Conservation (phyloP, 2,113 vertebrate genomes). For the Piprites chloris region DNA sequence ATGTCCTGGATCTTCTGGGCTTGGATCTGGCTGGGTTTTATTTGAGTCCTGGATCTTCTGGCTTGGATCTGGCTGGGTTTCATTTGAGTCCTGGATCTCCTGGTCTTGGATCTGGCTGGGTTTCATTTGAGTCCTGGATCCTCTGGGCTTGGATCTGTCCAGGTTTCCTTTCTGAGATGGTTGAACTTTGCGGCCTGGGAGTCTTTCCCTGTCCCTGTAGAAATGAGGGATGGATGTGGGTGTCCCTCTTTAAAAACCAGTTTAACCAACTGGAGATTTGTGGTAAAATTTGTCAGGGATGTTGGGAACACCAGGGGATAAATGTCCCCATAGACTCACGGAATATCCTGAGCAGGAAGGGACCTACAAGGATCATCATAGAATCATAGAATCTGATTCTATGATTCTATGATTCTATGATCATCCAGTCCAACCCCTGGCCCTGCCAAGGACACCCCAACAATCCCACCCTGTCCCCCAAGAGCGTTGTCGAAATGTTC, state of each 20-base stretch:
- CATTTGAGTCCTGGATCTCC: not conserved
- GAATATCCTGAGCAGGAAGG: not conserved
- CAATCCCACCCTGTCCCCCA: not conserved
- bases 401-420: too few relatives aligned
- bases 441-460: not conserved
- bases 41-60: too few relatives aligned
- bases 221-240: not conserved
- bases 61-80: not conserved
- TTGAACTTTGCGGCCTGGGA: not conserved
- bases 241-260: not conserved
- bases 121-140: too few relatives aligned
- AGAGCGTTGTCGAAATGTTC: accelerated
- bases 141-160: too few relatives aligned
- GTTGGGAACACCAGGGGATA: not conserved
- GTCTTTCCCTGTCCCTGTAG: not conserved
- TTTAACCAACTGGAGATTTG: not conserved
- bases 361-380: too few relatives aligned
- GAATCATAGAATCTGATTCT: too few relatives aligned
- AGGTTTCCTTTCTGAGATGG: not conserved
- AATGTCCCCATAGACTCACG: not conserved
- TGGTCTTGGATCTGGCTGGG: too few relatives aligned
- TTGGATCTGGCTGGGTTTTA: too few relatives aligned
- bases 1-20: too few relatives aligned
- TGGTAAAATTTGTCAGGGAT: not conserved
- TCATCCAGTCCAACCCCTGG: not conserved